Evolutionary conservation across 1,140 invertebrate species (phyloP), one percentile per base, ranked within the genome.

Genomic region (Drosophila nigromelanica): DNA sequence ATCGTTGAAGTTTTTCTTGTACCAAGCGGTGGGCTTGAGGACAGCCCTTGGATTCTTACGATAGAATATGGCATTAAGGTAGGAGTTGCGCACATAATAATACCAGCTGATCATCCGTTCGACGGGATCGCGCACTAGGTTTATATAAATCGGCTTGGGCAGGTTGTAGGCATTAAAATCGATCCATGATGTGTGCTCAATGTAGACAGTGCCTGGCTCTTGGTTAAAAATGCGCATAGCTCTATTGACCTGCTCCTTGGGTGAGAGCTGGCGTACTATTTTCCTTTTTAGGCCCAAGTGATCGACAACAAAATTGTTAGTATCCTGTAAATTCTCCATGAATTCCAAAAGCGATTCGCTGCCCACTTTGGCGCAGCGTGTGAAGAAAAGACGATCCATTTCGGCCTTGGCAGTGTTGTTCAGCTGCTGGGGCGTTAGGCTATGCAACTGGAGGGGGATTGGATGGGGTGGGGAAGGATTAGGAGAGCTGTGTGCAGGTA

Each of bases 91-190:
- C 1, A 97, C 95, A 54, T 92, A 91, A 90, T 97, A 98, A 92
- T 97, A 98, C 96, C 96, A 97, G 2, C 97, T 98, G 86, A 98
- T 98, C 12, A 98, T 95, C 40, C 97, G 94, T 91, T 98, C 97
- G 6, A 98, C 95, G 0, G 97, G 97, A 92, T 98, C 97, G 39
- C 97, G 93, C 0, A 98, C 97, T 71, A 98, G 92, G 92, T 98
- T 98, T 50, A 98, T 95, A 91, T 97, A 98, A 78, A 98, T 97
- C 0, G 97, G 97, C 79, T 96, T 95, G 0, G 95, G 95, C 54
- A 96, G 92, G 50, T 95, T 95, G 87, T 94, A 97, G 69, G 55
- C 37, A 7, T 76, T 52, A 18, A 91, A 91, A 21, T 91, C 76
- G 3, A 97, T 95, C 92, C 96, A 96, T 80, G 95, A 96, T 7